Percentiles rank a stretch among this genome's conserved stretches.
Conservation (phyloP, 30 jellyfish, hydroid and myxozoan genomes). For the Aurelia aurita region DNA sequence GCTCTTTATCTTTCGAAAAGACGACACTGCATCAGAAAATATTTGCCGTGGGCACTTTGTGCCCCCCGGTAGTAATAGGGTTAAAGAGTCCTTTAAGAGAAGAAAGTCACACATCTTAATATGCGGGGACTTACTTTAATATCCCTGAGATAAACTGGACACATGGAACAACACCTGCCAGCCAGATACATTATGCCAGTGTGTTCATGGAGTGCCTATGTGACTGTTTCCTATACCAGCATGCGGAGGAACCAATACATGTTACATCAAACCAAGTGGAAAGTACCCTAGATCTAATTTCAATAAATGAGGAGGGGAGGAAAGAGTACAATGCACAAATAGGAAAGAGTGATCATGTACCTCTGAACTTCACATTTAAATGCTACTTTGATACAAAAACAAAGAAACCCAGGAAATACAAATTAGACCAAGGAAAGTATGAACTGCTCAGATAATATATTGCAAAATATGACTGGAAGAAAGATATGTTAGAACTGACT, state of each 20-base stretch:
- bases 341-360: conserved; percentile 46
- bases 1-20: too few relatives aligned
- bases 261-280: conserved; percentile 20
- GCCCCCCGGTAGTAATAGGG: too few relatives aligned
- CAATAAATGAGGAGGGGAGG: conserved; percentile 52
- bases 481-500: too few relatives aligned
- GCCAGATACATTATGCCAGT: conserved; percentile 47
- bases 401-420: conserved; percentile 38
- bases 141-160: conserved; percentile 46
- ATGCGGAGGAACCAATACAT: conserved; percentile 52
- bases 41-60: too few relatives aligned
- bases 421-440: conserved; percentile 10
- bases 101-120: conserved; percentile 19
- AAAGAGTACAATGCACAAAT: conserved; percentile 41
- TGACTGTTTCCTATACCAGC: conserved; percentile 54
- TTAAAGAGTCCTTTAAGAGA: conserved; percentile 16
- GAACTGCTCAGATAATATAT: too few relatives aligned
- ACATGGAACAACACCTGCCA: conserved; percentile 40
- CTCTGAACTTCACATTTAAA: conserved; percentile 33
- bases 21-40: too few relatives aligned
- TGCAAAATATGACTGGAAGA: too few relatives aligned
- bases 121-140: conserved; percentile 53
- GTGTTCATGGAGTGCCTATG: conserved; percentile 54
- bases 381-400: conserved; percentile 23
- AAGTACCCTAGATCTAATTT: conserved; percentile 45